Conservation (phyloP, 2,888 invertebrate genomes). For the Elaeidobius kamerunicus region DNA sequence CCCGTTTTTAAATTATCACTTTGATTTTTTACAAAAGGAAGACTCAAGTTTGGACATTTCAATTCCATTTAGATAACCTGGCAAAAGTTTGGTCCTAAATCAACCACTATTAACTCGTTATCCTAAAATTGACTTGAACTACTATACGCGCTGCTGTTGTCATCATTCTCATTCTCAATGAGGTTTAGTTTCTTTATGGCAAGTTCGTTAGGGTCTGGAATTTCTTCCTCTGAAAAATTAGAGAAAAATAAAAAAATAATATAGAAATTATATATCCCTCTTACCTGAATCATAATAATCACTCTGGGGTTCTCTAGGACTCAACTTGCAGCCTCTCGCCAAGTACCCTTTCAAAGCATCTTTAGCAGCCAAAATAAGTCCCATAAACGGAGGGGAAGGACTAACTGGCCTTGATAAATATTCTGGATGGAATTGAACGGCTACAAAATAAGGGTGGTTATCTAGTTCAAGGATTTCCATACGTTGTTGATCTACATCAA, state of each 20-base stretch:
- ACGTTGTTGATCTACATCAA: constrained; percentile 75
- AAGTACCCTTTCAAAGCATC: constrained; percentile 74
- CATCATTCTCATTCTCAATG: constrained; percentile 41
- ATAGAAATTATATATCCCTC: constrained; percentile 8
- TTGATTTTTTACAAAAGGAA: no score
- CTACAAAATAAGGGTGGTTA: constrained; percentile 89
- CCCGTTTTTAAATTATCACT: no score
- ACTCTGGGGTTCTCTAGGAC: constrained; percentile 66
- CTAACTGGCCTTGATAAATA: constrained; percentile 88
- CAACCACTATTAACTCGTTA: no score
- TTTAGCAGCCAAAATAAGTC: constrained; percentile 85
- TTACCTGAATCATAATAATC: constrained; percentile 67
- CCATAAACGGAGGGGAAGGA: constrained; percentile 94
- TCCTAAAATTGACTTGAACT: constrained; percentile 38
- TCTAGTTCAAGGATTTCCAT: constrained; percentile 94
- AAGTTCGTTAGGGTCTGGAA: constrained; percentile 27
- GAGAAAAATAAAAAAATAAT: constrained; percentile 23
- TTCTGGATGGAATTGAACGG: constrained; percentile 98
- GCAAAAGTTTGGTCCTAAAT: no score
- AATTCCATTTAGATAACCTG: no score
- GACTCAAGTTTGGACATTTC: no score
- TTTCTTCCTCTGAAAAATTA: constrained; percentile 39
- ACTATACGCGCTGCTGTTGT: constrained; percentile 45
- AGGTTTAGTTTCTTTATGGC: constrained; percentile 37
- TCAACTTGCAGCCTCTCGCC: constrained; percentile 69